A percentile compares a stretch with the other conserved stretches of the same genome.
Evolutionary conservation across 2,888 invertebrate genomes (phyloP).

Genomic region (Coremacera marginata): DNA sequence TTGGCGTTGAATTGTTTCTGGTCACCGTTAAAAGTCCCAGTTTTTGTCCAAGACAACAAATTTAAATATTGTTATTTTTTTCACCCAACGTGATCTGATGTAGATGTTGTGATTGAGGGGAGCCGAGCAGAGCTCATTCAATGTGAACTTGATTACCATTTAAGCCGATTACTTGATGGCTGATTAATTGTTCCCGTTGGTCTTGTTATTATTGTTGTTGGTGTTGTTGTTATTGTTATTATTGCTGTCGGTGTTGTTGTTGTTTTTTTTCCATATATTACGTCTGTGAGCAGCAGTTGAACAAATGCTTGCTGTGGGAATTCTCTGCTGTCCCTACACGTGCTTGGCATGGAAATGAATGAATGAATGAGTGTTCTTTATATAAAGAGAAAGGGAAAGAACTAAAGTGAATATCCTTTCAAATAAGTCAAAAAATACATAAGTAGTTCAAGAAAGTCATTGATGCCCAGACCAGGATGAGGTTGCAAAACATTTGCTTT

Average conservation of each 20-base stretch:
- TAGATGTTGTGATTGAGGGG: not conserved
- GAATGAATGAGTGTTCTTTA: not conserved
- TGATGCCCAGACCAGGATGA: too few species aligned
- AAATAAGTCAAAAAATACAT: too few species aligned
- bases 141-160: conserved; percentile 53
- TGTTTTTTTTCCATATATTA: conserved; percentile 5
- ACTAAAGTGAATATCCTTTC: too few species aligned
- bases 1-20: conserved; percentile 33
- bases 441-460: too few species aligned
- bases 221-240: not conserved
- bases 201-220: conserved; percentile 21
- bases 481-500: too few species aligned
- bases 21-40: conserved; percentile 1
- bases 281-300: not conserved
- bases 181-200: conserved; percentile 48
- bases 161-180: conserved; percentile 54
- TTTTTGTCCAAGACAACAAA: conserved; percentile 4
- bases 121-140: not conserved
- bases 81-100: not conserved
- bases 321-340: not conserved
- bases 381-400: too few species aligned
- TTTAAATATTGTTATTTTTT: not conserved
- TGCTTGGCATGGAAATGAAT: conserved; percentile 14
- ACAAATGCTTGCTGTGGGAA: conserved; percentile 20
- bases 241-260: not conserved